Conservation (phyloP, 2,888 invertebrate species). For the Gortyna flavago region DNA sequence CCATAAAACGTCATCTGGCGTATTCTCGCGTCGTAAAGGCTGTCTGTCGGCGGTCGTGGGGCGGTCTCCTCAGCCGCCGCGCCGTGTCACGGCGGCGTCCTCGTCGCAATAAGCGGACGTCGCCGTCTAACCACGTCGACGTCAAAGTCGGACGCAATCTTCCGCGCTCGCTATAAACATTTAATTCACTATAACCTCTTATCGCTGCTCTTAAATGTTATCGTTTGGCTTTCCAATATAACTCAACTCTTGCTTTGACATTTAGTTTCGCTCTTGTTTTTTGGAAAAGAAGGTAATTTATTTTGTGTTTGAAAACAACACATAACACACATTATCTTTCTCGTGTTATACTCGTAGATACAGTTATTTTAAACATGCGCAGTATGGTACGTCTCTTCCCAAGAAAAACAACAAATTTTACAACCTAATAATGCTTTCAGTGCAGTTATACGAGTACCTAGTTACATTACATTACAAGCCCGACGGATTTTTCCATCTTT, state of each 20-base stretch:
- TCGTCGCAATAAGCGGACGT: conserved; percentile 4
- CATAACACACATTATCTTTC: background rate
- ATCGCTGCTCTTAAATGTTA: conserved; percentile 45
- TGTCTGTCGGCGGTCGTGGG: background rate
- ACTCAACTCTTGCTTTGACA: conserved; percentile 9
- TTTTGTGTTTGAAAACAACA: background rate
- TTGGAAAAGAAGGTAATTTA: background rate
- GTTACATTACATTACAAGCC: background rate
- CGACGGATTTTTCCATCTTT: background rate
- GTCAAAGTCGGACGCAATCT: conserved; percentile 12
- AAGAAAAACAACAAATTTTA: background rate
- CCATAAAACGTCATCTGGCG: conserved; percentile 16
- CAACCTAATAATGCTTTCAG: conserved; percentile 6
- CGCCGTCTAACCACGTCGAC: conserved; percentile 1
- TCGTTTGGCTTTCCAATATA: conserved; percentile 32
- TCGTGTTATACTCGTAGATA: background rate
- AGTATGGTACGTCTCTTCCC: too few species aligned
- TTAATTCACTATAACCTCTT: conserved; percentile 43
- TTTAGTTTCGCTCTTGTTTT: background rate
- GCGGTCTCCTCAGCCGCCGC: conserved; percentile 6
- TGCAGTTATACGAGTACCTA: background rate
- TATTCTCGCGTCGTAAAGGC: conserved; percentile 13
- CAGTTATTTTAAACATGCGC: background rate
- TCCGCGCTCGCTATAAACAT: conserved; percentile 42
- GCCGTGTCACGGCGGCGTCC: background rate